A percentile compares a stretch with the other conserved stretches of the same genome.
These are phyloP conservation scores for Paragorgia papillata DNA, from an alignment of 92 coral and sea anemone genomes.

Conservation along the genomic window DNA sequence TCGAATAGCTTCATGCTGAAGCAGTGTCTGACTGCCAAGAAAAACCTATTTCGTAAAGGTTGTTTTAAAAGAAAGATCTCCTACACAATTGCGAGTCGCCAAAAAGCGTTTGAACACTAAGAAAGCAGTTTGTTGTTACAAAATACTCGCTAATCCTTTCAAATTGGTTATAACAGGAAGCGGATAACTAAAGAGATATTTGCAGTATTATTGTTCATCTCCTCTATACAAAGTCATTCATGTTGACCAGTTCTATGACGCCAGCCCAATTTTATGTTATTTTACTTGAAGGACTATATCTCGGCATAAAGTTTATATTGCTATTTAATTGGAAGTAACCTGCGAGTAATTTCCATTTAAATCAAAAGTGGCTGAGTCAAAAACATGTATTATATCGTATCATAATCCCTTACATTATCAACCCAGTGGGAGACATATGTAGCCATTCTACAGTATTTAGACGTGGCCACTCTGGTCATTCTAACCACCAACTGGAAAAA, in stretches of 20 bases:
- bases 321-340: slow-evolving; percentile 27
- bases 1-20: slow-evolving; percentile 5
- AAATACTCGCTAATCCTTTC: slow-evolving; percentile 38
- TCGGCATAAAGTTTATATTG: slow-evolving; percentile 26
- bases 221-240: slow-evolving; percentile 7
- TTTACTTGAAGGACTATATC: background rate
- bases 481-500: slow-evolving; percentile 12
- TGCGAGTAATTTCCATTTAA: slow-evolving; percentile 23
- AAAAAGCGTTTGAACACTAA: background rate
- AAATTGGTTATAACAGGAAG: slow-evolving; percentile 44
- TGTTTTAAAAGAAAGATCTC: background rate
- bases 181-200: slow-evolving; percentile 39
- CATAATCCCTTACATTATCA: slow-evolving; percentile 14
- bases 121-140: slow-evolving; percentile 34
- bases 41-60: background rate
- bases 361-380: background rate
- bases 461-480: background rate
- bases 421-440: slow-evolving; percentile 17
- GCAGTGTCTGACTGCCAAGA: background rate
- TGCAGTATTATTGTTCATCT: slow-evolving; percentile 12
- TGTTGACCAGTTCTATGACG: no score
- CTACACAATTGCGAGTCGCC: background rate
- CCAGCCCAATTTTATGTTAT: background rate
- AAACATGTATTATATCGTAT: slow-evolving; percentile 18
- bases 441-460: background rate